Conservation (phyloP, 2,888 invertebrate species). For the Drosophila pseudotalamancana region DNA sequence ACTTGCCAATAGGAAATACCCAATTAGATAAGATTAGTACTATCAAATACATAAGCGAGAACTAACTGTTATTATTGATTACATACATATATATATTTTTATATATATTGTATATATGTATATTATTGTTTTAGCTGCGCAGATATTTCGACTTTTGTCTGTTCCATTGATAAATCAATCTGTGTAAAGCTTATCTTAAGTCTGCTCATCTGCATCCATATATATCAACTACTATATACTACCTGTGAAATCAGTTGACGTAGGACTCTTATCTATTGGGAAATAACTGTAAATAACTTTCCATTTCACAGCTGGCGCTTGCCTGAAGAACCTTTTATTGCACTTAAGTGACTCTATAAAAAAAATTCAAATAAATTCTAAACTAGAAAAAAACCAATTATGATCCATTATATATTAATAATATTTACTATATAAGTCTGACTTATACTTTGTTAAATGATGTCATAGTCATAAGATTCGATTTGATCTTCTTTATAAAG, state of each 20-base stretch:
- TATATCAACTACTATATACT: not conserved
- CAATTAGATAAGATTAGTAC: conserved; percentile 47
- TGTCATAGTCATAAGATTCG: no score
- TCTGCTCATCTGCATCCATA: not conserved
- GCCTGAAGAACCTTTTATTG: not conserved
- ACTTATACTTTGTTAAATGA: no score
- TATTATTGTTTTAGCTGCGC: conserved; percentile 1
- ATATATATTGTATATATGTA: not conserved
- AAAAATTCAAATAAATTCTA: not conserved
- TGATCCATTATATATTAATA: not conserved
- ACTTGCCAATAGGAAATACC: conserved; percentile 16
- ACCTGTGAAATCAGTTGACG: not conserved
- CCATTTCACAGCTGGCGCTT: not conserved
- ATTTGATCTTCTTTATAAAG: no score
- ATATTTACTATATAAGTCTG: no score
- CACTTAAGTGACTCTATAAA: not conserved
- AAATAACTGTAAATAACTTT: not conserved
- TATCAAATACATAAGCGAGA: conserved; percentile 3
- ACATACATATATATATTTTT: not conserved
- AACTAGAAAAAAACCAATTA: not conserved
- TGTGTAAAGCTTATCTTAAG: not conserved
- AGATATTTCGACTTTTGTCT: conserved; percentile 16
- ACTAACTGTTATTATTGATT: not conserved
- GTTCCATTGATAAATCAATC: conserved; percentile 39
- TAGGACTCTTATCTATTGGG: not conserved